Percentiles rank a stretch among this genome's conserved stretches.
These are phyloP conservation scores for Cyanoliseus patagonus DNA, from an alignment of 2,113 vertebrate species.

Conservation along the genomic window DNA sequence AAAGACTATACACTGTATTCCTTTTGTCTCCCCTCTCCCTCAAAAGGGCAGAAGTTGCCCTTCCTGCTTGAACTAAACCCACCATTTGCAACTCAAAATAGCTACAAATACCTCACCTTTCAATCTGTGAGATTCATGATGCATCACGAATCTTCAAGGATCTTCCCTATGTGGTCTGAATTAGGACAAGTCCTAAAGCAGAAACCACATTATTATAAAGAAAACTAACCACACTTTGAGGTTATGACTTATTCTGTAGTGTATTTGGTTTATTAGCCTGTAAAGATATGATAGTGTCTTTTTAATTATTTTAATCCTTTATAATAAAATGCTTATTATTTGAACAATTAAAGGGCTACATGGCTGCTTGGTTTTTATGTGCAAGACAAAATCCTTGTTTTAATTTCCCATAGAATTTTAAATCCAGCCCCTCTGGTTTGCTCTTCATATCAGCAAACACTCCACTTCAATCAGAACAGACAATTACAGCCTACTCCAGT, in stretches of 20 bases:
- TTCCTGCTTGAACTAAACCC: not conserved
- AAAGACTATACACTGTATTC: not conserved
- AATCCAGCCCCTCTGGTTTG: not conserved
- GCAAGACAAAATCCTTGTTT: not conserved
- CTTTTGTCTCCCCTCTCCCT: not conserved
- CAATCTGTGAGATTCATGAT: not conserved
- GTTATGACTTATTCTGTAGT: not conserved
- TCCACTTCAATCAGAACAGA: not conserved
- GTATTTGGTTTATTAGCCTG: not conserved
- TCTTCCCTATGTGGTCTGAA: not conserved
- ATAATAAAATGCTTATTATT: not conserved
- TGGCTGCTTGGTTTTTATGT: not conserved
- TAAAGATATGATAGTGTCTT: not conserved
- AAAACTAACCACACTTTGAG: not conserved
- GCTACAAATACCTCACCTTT: not conserved
- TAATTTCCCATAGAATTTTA: not conserved
- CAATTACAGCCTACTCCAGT: not conserved
- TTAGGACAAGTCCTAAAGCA: not conserved
- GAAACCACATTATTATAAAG: not conserved
- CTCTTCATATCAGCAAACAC: not conserved
- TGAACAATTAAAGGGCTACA: not conserved
- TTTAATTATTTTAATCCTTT: not conserved
- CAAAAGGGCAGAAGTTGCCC: not conserved
- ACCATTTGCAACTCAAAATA: not conserved
- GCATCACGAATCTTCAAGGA: not conserved